Conservation (phyloP, 2,888 invertebrate genomes). For the Lacanobia wlatinum region DNA sequence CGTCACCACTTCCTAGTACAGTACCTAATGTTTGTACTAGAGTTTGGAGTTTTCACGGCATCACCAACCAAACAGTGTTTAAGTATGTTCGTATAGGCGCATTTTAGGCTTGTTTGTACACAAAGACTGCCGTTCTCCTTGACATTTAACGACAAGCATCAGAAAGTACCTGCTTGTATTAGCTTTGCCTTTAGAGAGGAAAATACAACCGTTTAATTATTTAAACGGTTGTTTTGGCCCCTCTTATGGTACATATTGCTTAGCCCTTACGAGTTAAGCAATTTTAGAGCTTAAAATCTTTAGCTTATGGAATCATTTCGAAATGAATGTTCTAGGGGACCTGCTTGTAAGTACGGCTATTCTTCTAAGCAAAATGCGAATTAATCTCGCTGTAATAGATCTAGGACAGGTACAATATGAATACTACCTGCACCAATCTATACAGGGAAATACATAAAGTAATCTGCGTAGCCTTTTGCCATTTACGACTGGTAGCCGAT, state of each 20-base stretch:
- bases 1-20: too few relatives aligned
- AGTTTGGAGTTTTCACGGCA: neutral
- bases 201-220: neutral
- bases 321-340: neutral
- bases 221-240: too few relatives aligned
- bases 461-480: too few relatives aligned
- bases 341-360: neutral
- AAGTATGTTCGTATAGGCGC: neutral
- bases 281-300: neutral
- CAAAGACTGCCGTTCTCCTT: constrained; percentile 36
- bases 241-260: too few relatives aligned
- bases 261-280: too few relatives aligned
- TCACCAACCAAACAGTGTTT: too few relatives aligned
- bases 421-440: neutral
- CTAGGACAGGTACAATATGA: neutral
- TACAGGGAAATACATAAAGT: neutral
- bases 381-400: neutral
- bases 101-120: neutral
- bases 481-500: too few relatives aligned
- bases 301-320: neutral
- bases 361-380: neutral
- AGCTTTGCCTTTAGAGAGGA: constrained; percentile 19
- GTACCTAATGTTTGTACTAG: too few relatives aligned
- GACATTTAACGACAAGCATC: constrained; percentile 35
- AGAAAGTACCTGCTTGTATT: constrained; percentile 30